Conservation (phyloP, 1,140 invertebrate species). For the Globodera ellingtonae region DNA sequence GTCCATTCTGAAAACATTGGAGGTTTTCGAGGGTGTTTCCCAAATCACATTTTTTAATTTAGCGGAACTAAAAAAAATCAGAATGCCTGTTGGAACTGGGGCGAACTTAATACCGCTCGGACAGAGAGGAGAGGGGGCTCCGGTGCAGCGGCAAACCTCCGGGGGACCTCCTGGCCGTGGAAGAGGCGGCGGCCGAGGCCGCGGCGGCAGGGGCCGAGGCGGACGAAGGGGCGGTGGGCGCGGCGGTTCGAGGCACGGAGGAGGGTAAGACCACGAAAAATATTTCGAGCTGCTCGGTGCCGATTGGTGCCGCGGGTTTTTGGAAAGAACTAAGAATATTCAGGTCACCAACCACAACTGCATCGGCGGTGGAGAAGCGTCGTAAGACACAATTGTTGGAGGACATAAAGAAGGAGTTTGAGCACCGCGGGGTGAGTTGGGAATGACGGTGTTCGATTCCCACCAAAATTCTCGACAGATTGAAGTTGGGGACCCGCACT, state of each 20-base stretch:
- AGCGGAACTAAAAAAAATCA: not conserved
- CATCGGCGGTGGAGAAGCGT: constrained; percentile 20
- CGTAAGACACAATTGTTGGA: constrained; percentile 16
- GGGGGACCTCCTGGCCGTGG: not conserved
- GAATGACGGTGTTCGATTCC: not conserved
- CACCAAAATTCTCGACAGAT: constrained; percentile 2
- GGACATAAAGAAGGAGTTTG: constrained; percentile 28
- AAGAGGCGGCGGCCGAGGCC: constrained; percentile 3
- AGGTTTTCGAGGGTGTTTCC: no score
- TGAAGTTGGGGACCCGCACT: constrained; percentile 26
- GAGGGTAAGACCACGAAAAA: not conserved
- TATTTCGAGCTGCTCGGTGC: not conserved
- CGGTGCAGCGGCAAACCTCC: not conserved
- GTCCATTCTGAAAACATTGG: no score
- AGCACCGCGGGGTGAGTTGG: not conserved
- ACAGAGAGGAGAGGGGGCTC: constrained; percentile 6
- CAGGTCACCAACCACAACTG: constrained; percentile 10
- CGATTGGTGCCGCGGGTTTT: not conserved
- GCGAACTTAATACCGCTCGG: constrained; percentile 16
- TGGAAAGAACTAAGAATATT: not conserved
- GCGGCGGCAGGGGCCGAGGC: constrained; percentile 16
- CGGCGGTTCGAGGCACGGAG: constrained; percentile 6
- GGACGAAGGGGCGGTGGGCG: constrained; percentile 7
- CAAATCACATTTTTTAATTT: no score
- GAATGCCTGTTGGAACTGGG: not conserved